These are phyloP conservation scores for Lepus americanus DNA, from an alignment of 2,113 vertebrate species.

Conservation along the genomic window DNA sequence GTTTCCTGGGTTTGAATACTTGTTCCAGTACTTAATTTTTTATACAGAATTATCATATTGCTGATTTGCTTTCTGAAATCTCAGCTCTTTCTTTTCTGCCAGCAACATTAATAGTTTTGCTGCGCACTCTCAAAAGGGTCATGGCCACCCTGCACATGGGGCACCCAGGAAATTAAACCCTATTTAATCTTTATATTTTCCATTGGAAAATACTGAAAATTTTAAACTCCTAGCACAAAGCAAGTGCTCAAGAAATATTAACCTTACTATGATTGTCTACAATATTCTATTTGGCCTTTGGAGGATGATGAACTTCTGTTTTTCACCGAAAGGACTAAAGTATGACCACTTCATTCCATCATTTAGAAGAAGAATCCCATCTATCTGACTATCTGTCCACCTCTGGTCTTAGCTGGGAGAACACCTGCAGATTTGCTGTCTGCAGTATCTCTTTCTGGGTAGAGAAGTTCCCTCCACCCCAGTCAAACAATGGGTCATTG, in stretches of 20 bases:
- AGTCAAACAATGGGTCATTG: neutral
- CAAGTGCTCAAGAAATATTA: neutral
- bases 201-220: neutral
- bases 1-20: neutral
- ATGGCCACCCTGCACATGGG: too few relatives aligned
- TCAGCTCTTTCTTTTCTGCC: neutral
- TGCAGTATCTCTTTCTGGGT: neutral
- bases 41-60: accelerated
- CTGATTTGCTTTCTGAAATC: neutral
- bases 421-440: neutral
- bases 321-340: too few relatives aligned
- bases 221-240: neutral
- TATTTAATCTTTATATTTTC: neutral
- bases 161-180: neutral
- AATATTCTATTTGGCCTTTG: neutral
- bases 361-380: neutral
- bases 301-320: too few relatives aligned
- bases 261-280: neutral
- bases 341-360: neutral
- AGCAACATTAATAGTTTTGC: neutral
- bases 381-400: neutral
- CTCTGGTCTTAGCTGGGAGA: neutral
- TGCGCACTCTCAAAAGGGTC: neutral
- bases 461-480: neutral
- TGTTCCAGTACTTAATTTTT: neutral